Conservation (phyloP, 2,888 invertebrate genomes). For the Nasonovia ribisnigri region DNA sequence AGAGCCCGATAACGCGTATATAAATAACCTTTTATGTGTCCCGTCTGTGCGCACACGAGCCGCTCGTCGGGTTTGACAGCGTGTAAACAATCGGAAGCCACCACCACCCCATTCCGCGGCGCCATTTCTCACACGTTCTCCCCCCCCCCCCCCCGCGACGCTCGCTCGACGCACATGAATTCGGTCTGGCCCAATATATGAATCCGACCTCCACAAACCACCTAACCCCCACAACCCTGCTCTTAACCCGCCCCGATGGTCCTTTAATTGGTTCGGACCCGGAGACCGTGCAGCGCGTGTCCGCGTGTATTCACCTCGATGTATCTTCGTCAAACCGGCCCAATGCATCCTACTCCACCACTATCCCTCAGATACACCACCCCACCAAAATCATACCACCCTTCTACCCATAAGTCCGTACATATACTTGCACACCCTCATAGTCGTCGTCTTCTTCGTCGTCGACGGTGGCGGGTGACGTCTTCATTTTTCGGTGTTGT, state of each 20-base stretch:
- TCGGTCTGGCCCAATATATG: neutral
- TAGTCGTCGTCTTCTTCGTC: neutral
- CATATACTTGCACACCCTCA: neutral
- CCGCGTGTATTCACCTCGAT: conserved; percentile 18
- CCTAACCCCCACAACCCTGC: neutral
- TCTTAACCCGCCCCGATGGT: neutral
- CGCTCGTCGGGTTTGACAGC: conserved; percentile 29
- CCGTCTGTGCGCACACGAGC: neutral
- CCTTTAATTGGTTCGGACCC: conserved; percentile 51
- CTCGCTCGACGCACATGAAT: neutral
- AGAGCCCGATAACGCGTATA: conserved; percentile 32
- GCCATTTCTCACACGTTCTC: conserved; percentile 57
- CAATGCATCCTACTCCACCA: neutral
- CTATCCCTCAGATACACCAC: too few species aligned
- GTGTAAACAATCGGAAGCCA: conserved; percentile 52
- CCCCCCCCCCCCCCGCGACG: neutral
- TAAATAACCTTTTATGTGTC: conserved; percentile 56
- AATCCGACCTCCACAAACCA: neutral
- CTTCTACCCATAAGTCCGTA: neutral
- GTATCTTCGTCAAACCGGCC: conserved; percentile 57
- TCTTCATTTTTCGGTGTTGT: conserved; percentile 22
- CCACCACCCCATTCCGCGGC: neutral
- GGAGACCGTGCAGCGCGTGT: neutral
- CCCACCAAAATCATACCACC: neutral
- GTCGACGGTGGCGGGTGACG: neutral